Conservation (phyloP, 1,140 invertebrate species). For the Oryzaephilus surinamensis region DNA sequence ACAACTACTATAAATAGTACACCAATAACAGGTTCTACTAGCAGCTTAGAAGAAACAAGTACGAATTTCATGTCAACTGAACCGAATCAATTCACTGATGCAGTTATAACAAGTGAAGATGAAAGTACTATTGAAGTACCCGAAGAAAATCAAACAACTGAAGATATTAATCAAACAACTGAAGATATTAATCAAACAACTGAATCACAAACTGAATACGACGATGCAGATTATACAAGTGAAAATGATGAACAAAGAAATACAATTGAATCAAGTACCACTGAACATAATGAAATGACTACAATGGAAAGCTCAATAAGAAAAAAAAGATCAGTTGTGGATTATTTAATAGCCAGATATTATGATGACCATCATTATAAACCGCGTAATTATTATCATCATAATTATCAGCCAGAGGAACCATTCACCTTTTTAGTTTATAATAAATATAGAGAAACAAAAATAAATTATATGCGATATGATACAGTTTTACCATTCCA, state of each 20-base stretch:
- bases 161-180: background rate
- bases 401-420: constrained; percentile 12
- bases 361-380: constrained; percentile 10
- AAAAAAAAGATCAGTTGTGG: constrained; percentile 22
- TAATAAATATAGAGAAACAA: constrained; percentile 25
- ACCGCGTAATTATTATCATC: constrained; percentile 12
- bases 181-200: constrained; percentile 1
- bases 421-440: constrained; percentile 26
- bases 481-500: constrained; percentile 62
- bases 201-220: constrained; percentile 8
- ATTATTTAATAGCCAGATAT: constrained; percentile 23
- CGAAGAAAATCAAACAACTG: constrained; percentile 33
- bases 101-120: background rate
- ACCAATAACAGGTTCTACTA: constrained; percentile 10
- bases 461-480: constrained; percentile 50
- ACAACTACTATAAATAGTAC: constrained; percentile 7
- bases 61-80: background rate
- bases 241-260: background rate
- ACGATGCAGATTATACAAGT: background rate
- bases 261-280: background rate
- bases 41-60: constrained; percentile 5
- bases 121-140: constrained; percentile 27
- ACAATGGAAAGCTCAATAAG: constrained; percentile 9
- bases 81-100: no score
- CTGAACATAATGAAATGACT: constrained; percentile 3